Evolutionary conservation across 2,797 vertebrate genomes (phyloP), one percentile per base, ranked within the genome.

Genomic region (Oceanodroma leucorhoa): DNA sequence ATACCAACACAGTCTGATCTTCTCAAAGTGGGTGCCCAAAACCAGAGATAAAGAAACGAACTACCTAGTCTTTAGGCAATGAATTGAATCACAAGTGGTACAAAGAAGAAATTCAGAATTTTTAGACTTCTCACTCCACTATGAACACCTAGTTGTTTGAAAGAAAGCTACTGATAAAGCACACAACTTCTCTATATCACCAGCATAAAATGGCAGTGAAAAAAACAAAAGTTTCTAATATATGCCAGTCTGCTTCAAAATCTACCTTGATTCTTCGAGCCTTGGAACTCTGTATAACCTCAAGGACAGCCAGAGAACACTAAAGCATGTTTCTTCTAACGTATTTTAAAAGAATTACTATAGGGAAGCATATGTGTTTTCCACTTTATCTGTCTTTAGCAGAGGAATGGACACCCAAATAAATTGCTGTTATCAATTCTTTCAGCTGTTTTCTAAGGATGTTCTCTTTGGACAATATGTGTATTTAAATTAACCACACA

Each of bases 371-470:
- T 12, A 22, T 23, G 26, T 34, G 32, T 70, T 82, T 86, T 79
- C 70, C 69, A 62, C 36, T 91, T 92, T 91, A 94, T 77, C 85
- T 90, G 55, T 20, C 92, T 71, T 27, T 6, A 78, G 61, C 72
- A 94, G 65, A 58, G n/a, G n/a, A 88, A 88, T 0, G 3, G 70
- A 76, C 58, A 69, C 36, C 81, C 43, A 73, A 65, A 91, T 48
- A 70, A 91, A 84, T 0, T 79, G 62, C 73, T 60, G 54, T 66
- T 94, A 96, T 51, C 72, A 79, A 6, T 34, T n/a, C 73, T 70
- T 95, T 94, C 89, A 96, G 84, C 73, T 82, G 83, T 43, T 77
- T 92, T 77, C 70, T 66, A 82, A 73, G 43, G 64, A 84, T 20
- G 14, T 32, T 75, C 9, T 76, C 65, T 65, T 79, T 62, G 58